Percentiles rank a stretch among this genome's conserved stretches.
These are phyloP conservation scores for Protosalanx chinensis DNA, from an alignment of 2,797 vertebrate species.

Conservation along the genomic window DNA sequence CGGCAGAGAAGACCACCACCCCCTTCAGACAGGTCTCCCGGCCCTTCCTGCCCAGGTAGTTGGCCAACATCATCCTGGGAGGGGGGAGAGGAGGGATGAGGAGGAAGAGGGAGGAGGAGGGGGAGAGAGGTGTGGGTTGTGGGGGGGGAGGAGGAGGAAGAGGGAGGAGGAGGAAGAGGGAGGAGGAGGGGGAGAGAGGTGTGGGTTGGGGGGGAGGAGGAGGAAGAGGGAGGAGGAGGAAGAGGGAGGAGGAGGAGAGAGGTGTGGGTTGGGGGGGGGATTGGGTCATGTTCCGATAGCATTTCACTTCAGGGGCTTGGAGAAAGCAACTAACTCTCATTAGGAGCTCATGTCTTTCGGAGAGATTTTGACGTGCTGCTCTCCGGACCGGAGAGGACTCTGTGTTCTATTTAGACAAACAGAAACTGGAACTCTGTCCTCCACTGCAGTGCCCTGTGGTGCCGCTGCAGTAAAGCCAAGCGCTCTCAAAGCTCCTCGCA, in stretches of 20 bases:
- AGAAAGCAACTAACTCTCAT: not conserved
- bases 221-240: too few relatives aligned
- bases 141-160: too few relatives aligned
- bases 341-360: not conserved
- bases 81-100: conserved; percentile 17
- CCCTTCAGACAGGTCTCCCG: conserved; percentile 87
- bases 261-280: too few relatives aligned
- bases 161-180: too few relatives aligned
- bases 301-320: not conserved
- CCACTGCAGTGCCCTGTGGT: too few relatives aligned
- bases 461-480: not conserved
- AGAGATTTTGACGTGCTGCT: not conserved
- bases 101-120: conserved; percentile 22
- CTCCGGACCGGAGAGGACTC: not conserved
- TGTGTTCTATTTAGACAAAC: not conserved
- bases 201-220: too few relatives aligned
- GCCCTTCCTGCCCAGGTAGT: conserved; percentile 93
- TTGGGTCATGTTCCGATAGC: too few relatives aligned
- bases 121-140: too few relatives aligned
- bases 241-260: too few relatives aligned
- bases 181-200: too few relatives aligned
- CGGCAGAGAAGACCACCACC: conserved; percentile 92
- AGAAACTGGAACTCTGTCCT: not conserved
- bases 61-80: conserved; percentile 94
- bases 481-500: too few relatives aligned